Base-by-base conservation (phyloP, 2,888 invertebrate species). In the Leucoptera coffeella region DNA sequence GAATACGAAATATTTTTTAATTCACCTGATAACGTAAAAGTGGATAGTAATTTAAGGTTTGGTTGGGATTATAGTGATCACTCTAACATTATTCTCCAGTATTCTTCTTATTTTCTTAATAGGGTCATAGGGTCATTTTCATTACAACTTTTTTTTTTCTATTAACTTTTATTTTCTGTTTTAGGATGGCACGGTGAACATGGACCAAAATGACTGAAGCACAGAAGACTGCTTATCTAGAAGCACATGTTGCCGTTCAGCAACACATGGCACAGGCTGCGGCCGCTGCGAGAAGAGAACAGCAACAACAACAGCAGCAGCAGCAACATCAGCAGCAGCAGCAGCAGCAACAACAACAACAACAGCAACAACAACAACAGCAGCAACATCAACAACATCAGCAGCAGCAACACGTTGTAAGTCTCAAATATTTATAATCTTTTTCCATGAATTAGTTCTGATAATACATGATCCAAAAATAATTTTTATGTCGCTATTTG, bases 201-300 rank as follows among this genome's bases (percentile, higher is more conserved):
- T 82, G 75, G 82, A 83, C 44, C n/a, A 83, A 83, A 54, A 83
- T 84, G 82, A 80, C 77, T 38, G 80, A 76, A 57, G 80, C 75
- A 38, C 83, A 82, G 51, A 81, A 83, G 55, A 78, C 81, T 34
- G 80, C 82, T 28, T 84, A 84, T 46, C 61, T 81, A 36, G 83
- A 84, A 55, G 82, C 83, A 31, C 82, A 80, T 50, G 81, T 82
- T 48, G 82, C 81, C 32, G 80, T 84, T 28, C 83, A 83, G 52
- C 83, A 82, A 47, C 83, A 83, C 49, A 83, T 83, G 80, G 81
- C 81, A 21, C 82, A 82, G 44, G 82, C 82, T 32, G 80, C 80
- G 22, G 76, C 69, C 38, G 57, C 72, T 40, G 62, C 73, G 14
- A 48, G 72, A 30, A 56, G 71, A 34, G 71, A 71, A 38, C 62